Conservation (phyloP, 2,113 vertebrate species). For the Colinus virginianus region DNA sequence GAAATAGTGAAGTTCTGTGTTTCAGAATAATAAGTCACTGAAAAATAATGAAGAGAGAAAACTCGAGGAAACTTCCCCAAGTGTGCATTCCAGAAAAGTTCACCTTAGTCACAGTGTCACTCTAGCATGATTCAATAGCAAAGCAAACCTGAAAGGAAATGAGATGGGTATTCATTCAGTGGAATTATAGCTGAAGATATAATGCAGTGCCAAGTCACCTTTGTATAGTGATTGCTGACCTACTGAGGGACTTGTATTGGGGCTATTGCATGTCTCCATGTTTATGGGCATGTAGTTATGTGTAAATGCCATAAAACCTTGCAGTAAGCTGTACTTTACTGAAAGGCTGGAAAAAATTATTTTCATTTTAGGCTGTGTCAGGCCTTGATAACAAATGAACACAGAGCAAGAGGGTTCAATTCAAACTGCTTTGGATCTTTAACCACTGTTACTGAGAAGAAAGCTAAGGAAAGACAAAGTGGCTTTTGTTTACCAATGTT, state of each 20-base stretch:
- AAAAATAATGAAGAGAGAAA: background rate
- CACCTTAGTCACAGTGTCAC: background rate
- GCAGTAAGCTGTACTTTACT: background rate
- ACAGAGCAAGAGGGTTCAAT: background rate
- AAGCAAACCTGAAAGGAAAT: background rate
- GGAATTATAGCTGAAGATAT: background rate
- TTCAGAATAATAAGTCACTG: background rate
- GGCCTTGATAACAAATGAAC: rapidly evolving
- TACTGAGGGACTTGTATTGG: background rate
- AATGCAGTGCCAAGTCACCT: background rate
- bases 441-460: background rate
- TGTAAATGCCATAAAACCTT: background rate
- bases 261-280: background rate
- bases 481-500: too few relatives aligned
- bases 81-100: background rate
- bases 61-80: background rate
- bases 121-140: rapidly evolving
- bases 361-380: background rate
- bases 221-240: background rate
- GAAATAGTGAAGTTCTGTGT: background rate
- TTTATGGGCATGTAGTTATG: background rate
- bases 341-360: background rate
- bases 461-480: background rate
- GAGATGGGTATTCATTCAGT: background rate
- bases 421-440: background rate